Base-by-base conservation (phyloP, 2,797 vertebrate genomes). In the Epinephelus coioides region DNA sequence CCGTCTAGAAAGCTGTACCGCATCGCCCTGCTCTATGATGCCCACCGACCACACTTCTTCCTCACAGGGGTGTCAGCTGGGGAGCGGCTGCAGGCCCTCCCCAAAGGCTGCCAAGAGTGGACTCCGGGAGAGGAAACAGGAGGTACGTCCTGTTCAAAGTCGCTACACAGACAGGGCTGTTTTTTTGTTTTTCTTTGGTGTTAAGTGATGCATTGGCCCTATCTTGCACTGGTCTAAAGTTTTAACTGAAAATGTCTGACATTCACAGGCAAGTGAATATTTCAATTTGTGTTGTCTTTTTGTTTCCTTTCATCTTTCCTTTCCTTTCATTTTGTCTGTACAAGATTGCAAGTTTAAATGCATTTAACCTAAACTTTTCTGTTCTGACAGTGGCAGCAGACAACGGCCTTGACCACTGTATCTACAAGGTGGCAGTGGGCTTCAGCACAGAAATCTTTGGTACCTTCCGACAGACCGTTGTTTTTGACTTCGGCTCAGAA, bases 371-470 rank as follows among this genome's bases (percentile, higher is more conserved):
- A 14, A 60, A 21, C 9, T 51, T 50, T 78, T 1, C 8, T 86
- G 0, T 79, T 69, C 30, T 54, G 10, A 76, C 86, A 92, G 91
- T 96, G 88, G 84, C 82, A 64, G 59, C 80, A 64, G 92, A 95
- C 90, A 99, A 99, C 38, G 98, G 98, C 92, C 95, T 97, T 89
- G 98, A 99, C 95, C 97, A 98, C 91, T 98, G 97, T 79, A 78
- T 98, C 82, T 99, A 99, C 95, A 97, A 96, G 92, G 96, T 99
- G 60, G 96, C 95, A 67, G 97, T 99, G 95, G 97, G 95, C 85
- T 99, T 99, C 94, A 97, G 95, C 94, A 99, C 98, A 30, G 98
- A 99, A 95, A 99, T 99, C 94, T 99, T 99, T 85, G 98, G 98
- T 60, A 99, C 98, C 91, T 99, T 99, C 95, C 95, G 98, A 71